Conservation (phyloP, 2,797 vertebrate species). For the Sparus aurata region DNA sequence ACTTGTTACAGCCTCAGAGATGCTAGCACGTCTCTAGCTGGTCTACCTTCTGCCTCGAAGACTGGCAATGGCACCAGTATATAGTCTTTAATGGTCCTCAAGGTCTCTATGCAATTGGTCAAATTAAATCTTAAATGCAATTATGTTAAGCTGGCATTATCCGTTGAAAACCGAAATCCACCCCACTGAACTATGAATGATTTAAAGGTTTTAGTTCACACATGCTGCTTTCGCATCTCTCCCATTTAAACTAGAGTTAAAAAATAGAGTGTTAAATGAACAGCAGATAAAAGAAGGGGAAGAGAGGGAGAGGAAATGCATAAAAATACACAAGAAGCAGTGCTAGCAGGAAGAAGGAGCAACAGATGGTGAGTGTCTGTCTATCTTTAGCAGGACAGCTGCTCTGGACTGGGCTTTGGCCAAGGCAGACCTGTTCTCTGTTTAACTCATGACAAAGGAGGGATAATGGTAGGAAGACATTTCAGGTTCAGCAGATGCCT, state of each 20-base stretch:
- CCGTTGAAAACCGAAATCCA: not conserved
- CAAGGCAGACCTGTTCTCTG: conserved; percentile 63
- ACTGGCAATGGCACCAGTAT: not conserved
- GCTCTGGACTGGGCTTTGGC: conserved; percentile 57
- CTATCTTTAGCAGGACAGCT: conserved; percentile 74
- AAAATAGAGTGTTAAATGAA: conserved; percentile 10
- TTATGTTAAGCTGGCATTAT: not conserved
- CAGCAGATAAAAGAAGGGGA: conserved; percentile 26
- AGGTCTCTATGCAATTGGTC: conserved; percentile 1
- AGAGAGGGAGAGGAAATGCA: conserved; percentile 46
- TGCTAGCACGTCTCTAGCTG: not conserved
- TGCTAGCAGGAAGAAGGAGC: conserved; percentile 45
- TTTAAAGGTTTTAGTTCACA: not conserved
- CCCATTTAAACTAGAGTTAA: conserved; percentile 44
- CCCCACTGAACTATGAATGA: not conserved
- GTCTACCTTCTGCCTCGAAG: not conserved
- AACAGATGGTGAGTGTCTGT: conserved; percentile 72
- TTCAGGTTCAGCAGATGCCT: conserved; percentile 67
- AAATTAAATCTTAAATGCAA: not conserved
- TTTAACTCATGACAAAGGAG: conserved; percentile 65
- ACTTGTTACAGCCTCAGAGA: not conserved
- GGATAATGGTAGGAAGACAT: conserved; percentile 53
- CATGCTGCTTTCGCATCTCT: conserved; percentile 4
- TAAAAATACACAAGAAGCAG: conserved; percentile 6
- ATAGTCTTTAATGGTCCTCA: not conserved